Percentiles rank a stretch among this genome's conserved stretches.
These are phyloP conservation scores for Alouatta palliata DNA, from an alignment of 2,113 vertebrate genomes.

Conservation along the genomic window DNA sequence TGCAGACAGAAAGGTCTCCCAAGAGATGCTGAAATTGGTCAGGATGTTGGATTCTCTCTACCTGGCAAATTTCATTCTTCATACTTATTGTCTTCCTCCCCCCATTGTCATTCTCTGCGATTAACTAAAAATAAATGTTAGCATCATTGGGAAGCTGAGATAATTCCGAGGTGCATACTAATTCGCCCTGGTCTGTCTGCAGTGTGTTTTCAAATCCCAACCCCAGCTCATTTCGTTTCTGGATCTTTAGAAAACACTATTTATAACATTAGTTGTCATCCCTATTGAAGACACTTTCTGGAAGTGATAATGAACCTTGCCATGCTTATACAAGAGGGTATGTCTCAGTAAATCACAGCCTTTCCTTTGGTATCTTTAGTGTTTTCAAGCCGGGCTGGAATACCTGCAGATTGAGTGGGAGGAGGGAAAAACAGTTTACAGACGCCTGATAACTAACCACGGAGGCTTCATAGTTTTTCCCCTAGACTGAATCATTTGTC, in stretches of 20 bases:
- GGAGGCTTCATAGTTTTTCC: background rate
- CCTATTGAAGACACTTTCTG: slow-evolving; percentile 47
- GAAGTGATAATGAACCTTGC: slow-evolving; percentile 66
- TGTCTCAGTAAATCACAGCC: slow-evolving; percentile 47
- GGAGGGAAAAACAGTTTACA: background rate
- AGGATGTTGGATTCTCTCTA: background rate
- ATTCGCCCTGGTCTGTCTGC: slow-evolving; percentile 30
- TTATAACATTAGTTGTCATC: slow-evolving; percentile 64
- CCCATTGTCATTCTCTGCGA: slow-evolving; percentile 42
- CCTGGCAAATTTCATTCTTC: slow-evolving; percentile 42
- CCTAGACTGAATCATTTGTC: slow-evolving; percentile 52
- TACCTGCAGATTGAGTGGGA: background rate
- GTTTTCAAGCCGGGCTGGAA: slow-evolving; percentile 30
- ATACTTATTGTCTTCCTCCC: slow-evolving; percentile 37
- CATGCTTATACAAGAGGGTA: slow-evolving; percentile 4
- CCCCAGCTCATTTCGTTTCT: background rate
- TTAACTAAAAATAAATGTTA: slow-evolving; percentile 44
- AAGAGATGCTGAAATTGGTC: slow-evolving; percentile 3
- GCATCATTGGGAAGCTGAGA: background rate
- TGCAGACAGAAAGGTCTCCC: background rate
- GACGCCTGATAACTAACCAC: background rate
- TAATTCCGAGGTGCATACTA: background rate
- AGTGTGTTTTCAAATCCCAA: slow-evolving; percentile 45
- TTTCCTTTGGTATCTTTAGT: slow-evolving; percentile 16
- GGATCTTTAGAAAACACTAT: slow-evolving; percentile 62